phyloP scores from a whole-genome alignment of 2,113 vertebrate species.

The Petaurus breviceps region DNA sequence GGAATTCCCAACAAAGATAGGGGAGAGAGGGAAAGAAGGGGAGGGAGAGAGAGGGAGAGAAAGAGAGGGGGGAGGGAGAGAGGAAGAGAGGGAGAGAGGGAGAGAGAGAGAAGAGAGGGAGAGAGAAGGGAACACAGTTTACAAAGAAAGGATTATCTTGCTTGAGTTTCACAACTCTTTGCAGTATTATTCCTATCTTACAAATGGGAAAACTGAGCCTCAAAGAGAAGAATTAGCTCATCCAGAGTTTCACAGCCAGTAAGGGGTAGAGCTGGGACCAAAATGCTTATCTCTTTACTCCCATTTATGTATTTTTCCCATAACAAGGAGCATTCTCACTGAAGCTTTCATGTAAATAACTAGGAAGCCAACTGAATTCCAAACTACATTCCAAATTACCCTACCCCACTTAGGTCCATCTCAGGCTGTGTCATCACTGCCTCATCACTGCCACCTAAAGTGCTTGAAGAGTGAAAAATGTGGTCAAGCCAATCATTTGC shows the following conservation, averaged over 20 bases:
- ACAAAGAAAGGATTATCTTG: background rate
- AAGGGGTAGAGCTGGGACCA: background rate
- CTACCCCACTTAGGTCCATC: too few species aligned
- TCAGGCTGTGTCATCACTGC: too few species aligned
- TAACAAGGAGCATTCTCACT: background rate
- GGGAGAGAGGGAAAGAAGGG: rapidly evolving
- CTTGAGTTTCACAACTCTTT: background rate
- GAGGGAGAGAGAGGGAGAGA: too few species aligned
- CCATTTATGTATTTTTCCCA: background rate
- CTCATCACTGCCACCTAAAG: too few species aligned
- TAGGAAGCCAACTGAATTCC: too few species aligned
- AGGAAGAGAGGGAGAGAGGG: too few species aligned
- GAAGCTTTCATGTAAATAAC: background rate
- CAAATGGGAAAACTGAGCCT: background rate
- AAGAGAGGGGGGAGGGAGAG: too few species aligned
- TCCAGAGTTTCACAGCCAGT: background rate
- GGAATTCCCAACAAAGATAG: too few species aligned
- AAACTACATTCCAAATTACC: too few species aligned
- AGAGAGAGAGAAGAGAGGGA: too few species aligned
- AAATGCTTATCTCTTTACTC: background rate
- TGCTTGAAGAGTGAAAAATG: too few species aligned
- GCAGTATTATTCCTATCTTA: background rate
- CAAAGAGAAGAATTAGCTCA: background rate
- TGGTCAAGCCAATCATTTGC: too few species aligned
- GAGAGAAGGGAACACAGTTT: background rate